Percentiles rank a stretch among this genome's conserved stretches.
phyloP scores from a whole-genome alignment of 1,140 invertebrate genomes.

The Macrocentrus cingulum region DNA sequence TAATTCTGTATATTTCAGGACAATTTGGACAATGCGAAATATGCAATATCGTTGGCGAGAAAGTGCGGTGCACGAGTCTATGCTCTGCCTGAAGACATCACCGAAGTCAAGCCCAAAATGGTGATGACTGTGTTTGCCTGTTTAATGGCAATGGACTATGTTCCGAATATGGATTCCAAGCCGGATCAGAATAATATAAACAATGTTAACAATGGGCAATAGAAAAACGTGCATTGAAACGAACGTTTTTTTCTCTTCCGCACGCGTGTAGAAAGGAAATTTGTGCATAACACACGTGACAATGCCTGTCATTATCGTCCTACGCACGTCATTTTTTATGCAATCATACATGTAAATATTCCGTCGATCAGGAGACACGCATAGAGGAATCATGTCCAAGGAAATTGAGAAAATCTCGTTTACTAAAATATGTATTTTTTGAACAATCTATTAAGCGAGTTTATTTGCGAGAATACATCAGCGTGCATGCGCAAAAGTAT shows the following conservation, averaged over 20 bases:
- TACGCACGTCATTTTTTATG: no score
- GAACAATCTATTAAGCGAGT: no score
- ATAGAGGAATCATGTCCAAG: no score
- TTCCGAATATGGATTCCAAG: slow-evolving; percentile 78
- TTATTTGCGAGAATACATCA: no score
- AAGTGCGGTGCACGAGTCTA: slow-evolving; percentile 97
- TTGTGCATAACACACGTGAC: no score
- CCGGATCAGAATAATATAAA: slow-evolving; percentile 47
- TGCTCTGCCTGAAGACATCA: slow-evolving; percentile 98
- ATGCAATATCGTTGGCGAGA: slow-evolving; percentile 96
- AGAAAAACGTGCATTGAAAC: slow-evolving; percentile 33
- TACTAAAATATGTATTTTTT: no score
- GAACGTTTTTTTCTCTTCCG: background rate
- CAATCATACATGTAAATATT: no score
- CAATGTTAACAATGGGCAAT: slow-evolving; percentile 48
- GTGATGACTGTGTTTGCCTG: slow-evolving; percentile 99
- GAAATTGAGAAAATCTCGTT: no score
- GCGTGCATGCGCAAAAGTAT: no score
- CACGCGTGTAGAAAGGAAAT: no score
- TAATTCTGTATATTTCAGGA: slow-evolving; percentile 67
- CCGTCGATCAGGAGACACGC: no score
- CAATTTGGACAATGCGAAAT: slow-evolving; percentile 94
- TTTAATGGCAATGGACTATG: slow-evolving; percentile 94
- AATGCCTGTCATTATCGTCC: no score
- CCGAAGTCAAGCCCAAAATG: slow-evolving; percentile 98